Base-by-base conservation (phyloP, 2,888 invertebrate genomes). In the Pseudoips prasinana region DNA sequence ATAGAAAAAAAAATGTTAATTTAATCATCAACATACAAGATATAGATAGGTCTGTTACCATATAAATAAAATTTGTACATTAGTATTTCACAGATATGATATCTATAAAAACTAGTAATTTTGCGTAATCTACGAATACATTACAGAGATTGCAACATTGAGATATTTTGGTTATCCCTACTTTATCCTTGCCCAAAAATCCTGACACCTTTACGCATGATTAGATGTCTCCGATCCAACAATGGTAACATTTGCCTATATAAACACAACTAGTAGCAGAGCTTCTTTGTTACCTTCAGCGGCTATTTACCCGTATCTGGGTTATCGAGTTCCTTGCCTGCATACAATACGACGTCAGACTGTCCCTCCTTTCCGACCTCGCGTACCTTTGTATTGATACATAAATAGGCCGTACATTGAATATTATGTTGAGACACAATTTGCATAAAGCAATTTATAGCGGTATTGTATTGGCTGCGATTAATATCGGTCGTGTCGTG, bases 291-390 rank as follows among this genome's bases (percentile, higher is more conserved):
- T 52, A 54, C 38, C 46, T 44, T 44, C 42, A 40, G 46, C 42
- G 39, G 41, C 65, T 63, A 53, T 64, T 58, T 66, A 64, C 48
- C 33, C 39, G 64, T 65, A 74, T 75, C 69, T 78, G 58, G 77
- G 78, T 72, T 78, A 74, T 76, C 70, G 64, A 58, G 58, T 58
- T 62, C 53, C 58, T 55, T 53, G 39, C 14, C 46, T 31, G 25
- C 43, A 55, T 55, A 71, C 67, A 73, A 73, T 73, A 56, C 63
- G 46, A 55, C 63, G 60, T 62, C 62, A 55, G 55, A 43, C 55
- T 61, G 64, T 69, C 66, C 59, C 63, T 58, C 61, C 60, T 64
- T 74, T 70, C 68, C 65, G 62, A 60, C 59, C 47, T 43, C 33
- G 14, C 39, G 33, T 52, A 39, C 42, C 57, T 63, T 60, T 58